Percentiles rank a stretch among this genome's conserved stretches.
Conservation (phyloP, 2,113 vertebrate genomes). For the Sceloporus tristichus region DNA sequence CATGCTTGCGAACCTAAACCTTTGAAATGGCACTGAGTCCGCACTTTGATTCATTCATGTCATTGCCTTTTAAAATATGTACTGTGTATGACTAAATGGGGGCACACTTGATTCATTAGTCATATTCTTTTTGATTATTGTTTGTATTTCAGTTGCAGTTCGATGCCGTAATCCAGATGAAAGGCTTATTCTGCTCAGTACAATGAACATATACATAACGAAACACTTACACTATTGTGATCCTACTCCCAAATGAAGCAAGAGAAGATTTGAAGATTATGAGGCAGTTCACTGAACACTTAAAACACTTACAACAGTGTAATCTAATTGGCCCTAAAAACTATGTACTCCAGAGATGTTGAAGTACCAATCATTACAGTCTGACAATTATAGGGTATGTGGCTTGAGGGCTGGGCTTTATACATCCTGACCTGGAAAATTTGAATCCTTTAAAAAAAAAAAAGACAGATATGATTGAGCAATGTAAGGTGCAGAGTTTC, state of each 20-base stretch:
- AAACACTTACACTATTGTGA: conserved; percentile 16
- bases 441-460: background rate
- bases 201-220: conserved; percentile 10
- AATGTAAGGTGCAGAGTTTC: background rate
- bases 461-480: background rate
- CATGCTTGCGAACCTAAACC: background rate
- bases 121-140: conserved; percentile 38
- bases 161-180: conserved; percentile 21
- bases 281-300: conserved; percentile 36
- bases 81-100: background rate
- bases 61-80: conserved; percentile 10
- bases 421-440: conserved; percentile 23
- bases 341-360: conserved; percentile 8
- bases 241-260: conserved; percentile 37
- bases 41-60: background rate
- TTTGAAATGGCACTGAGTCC: background rate
- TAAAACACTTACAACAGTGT: conserved; percentile 32
- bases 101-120: conserved; percentile 35
- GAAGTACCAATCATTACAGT: conserved; percentile 32
- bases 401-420: conserved; percentile 11
- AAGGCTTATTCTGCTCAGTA: conserved; percentile 21
- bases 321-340: conserved; percentile 24
- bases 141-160: conserved; percentile 34
- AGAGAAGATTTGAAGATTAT: conserved; percentile 36
- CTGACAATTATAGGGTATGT: conserved; percentile 27